phyloP scores from a whole-genome alignment of 1,140 invertebrate genomes.

The Brachionus rubens region DNA sequence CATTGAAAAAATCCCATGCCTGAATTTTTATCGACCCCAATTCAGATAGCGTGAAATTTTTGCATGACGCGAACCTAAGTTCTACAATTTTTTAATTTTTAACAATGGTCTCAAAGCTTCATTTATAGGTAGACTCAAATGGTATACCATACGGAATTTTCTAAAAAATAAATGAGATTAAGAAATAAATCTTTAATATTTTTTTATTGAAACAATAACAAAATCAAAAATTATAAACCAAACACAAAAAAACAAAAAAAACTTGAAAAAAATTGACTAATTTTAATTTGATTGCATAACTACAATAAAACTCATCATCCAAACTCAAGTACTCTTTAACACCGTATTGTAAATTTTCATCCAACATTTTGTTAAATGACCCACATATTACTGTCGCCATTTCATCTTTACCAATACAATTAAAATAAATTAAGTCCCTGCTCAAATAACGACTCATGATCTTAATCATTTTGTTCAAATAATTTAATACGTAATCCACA shows the following conservation, averaged over 20 bases:
- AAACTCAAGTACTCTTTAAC: not conserved
- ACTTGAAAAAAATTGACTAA: not conserved
- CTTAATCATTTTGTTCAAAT: not conserved
- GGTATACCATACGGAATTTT: too few species aligned
- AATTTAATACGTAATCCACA: not conserved
- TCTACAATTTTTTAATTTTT: too few species aligned
- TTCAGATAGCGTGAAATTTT: too few species aligned
- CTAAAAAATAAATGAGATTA: too few species aligned
- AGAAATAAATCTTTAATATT: too few species aligned
- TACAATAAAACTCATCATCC: slow-evolving; percentile 2
- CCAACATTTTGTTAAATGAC: not conserved
- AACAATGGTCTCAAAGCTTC: too few species aligned
- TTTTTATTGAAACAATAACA: too few species aligned
- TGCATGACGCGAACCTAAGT: too few species aligned
- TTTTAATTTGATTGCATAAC: not conserved
- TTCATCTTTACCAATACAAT: slow-evolving; percentile 11
- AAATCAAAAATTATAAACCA: too few species aligned
- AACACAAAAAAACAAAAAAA: not conserved
- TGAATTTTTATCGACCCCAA: too few species aligned
- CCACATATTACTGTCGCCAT: not conserved
- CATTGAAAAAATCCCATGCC: too few species aligned
- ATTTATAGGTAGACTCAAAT: too few species aligned
- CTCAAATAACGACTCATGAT: not conserved
- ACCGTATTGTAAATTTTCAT: slow-evolving; percentile 5
- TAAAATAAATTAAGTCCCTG: not conserved